phyloP scores from a whole-genome alignment of 1,140 invertebrate species.

The Lucilia sericata region DNA sequence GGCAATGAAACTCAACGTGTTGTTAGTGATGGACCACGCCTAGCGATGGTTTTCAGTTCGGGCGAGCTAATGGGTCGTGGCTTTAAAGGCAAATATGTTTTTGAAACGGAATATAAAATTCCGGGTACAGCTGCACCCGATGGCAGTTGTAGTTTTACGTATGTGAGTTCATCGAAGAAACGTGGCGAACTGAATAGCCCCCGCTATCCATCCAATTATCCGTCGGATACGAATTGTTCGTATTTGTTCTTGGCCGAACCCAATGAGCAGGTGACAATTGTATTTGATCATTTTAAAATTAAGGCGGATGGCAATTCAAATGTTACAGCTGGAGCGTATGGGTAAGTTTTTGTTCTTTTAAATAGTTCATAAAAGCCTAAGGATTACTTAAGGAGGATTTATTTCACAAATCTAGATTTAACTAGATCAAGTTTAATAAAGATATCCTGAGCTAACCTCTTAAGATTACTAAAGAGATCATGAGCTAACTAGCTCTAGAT shows the following conservation, averaged over 20 bases:
- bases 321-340: conserved; percentile 73
- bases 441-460: too few species aligned
- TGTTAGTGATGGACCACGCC: conserved; percentile 89
- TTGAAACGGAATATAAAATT: conserved; percentile 85
- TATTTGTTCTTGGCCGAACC: conserved; percentile 88
- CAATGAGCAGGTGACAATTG: conserved; percentile 91
- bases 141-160: conserved; percentile 91
- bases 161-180: conserved; percentile 86
- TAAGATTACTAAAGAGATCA: too few species aligned
- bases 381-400: too few species aligned
- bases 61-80: conserved; percentile 88
- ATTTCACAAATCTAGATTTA: too few species aligned
- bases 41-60: conserved; percentile 93
- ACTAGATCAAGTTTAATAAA: too few species aligned
- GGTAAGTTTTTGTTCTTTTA: conserved; percentile 68
- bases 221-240: conserved; percentile 91
- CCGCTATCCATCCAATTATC: conserved; percentile 95
- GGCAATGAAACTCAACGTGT: conserved; percentile 79
- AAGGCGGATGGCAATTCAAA: conserved; percentile 75
- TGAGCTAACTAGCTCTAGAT: too few species aligned
- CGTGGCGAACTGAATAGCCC: conserved; percentile 95
- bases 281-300: conserved; percentile 94
- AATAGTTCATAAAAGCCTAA: too few species aligned
- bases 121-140: conserved; percentile 93
- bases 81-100: conserved; percentile 81